These are phyloP conservation scores for Sarcophaga peregrina DNA, from an alignment of 1,140 invertebrate genomes.

Conservation along the genomic window DNA sequence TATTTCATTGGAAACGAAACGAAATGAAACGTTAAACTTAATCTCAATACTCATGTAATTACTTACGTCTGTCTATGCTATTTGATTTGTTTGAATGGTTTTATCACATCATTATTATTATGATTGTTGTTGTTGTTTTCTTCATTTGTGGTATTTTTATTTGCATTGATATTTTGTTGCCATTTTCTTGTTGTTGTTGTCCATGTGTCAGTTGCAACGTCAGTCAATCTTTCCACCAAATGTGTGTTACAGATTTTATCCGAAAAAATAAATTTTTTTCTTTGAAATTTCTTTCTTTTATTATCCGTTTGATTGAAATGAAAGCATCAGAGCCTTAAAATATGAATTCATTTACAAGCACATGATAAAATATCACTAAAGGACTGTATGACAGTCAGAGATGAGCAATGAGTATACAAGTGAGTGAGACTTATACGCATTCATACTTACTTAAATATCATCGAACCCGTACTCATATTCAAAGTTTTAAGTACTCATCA, in stretches of 20 bases:
- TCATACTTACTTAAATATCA: too few species aligned
- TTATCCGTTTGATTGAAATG: too few species aligned
- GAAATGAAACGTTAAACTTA: background rate
- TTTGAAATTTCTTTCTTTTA: too few species aligned
- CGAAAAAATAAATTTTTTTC: too few species aligned
- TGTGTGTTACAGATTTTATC: background rate
- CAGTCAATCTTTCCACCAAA: background rate
- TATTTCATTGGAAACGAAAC: background rate
- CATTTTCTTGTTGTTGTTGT: background rate
- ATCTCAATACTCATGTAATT: background rate
- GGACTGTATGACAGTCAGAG: too few species aligned
- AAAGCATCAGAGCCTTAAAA: too few species aligned
- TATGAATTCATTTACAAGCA: too few species aligned
- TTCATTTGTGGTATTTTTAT: background rate
- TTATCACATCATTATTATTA: background rate
- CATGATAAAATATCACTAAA: too few species aligned
- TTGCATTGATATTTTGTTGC: background rate
- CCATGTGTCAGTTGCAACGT: conserved; percentile 11
- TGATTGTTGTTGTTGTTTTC: background rate
- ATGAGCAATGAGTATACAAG: too few species aligned
- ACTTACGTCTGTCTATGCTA: background rate
- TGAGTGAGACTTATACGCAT: too few species aligned
- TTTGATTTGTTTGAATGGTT: conserved; percentile 21
- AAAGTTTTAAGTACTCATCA: too few species aligned
- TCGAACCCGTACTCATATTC: too few species aligned